Evolutionary conservation across 2,113 vertebrate species (phyloP), one percentile per base, ranked within the genome.

Genomic region (Mastomys coucha): DNA sequence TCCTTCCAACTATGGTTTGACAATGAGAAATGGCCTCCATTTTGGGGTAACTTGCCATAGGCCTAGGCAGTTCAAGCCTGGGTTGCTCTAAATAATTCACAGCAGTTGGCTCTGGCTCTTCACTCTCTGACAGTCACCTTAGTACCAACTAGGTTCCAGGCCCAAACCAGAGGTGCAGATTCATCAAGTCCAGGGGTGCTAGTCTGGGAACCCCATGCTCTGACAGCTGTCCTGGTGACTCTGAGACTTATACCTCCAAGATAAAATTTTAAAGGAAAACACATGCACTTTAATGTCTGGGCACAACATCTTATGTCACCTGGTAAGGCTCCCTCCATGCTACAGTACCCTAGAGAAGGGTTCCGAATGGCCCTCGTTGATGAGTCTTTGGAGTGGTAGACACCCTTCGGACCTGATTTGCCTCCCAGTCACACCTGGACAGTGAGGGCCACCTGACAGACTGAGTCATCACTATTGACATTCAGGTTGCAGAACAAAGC

Each of bases 1-100:
- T 95, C 49, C 92, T 93, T 94, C 78, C 39, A 86, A 78, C 31
- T 36, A 67, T 65, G 14, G 58, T 91, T 94, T 93, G 85, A 96
- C 77, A 78, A 77, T 19, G 31, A 94, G n/a, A 33, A 92, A n/a
- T 12, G 93, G 94, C 89, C 8, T 20, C 60, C 8, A 49, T 73
- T 56, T 95, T 77, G 11, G 94, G 67, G 53, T 88, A 84, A 80
- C 31, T 26, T 11, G 17, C 73, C 87, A 76, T 31, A 77, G 89
- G 91, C 45, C 22, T 26, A 78, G 91, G 45, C 53, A n/a, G 19
- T 82, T 87, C 36, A 91, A 42, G 69, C 89, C 60, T 72, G 20
- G n/a, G 42, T 89, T 95, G 82, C 69, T 95, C 88, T 58, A 95
- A 70, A 75, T 65, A 67, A 60, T 89, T 88, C 33, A 26, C 36